Evolutionary conservation across 2,888 invertebrate species (phyloP).

Genomic region (Apamea monoglypha): DNA sequence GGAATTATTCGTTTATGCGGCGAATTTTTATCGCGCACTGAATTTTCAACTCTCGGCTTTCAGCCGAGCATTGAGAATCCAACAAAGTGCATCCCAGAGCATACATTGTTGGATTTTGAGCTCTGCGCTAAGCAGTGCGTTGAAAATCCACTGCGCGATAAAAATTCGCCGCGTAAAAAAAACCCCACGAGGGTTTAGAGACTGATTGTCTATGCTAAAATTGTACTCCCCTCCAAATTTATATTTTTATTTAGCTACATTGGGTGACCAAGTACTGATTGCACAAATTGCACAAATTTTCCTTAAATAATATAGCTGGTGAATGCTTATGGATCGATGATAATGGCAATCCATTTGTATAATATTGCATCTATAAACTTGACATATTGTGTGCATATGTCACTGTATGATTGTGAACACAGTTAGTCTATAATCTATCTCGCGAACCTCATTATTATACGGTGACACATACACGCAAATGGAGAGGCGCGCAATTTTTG

Average conservation of each 20-base stretch:
- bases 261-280: neutral
- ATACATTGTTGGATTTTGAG: neutral
- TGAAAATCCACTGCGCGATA: neutral
- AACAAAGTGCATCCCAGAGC: neutral
- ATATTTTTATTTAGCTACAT: neutral
- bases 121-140: neutral
- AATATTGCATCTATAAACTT: constrained; percentile 7
- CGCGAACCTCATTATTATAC: neutral
- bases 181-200: neutral
- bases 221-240: neutral
- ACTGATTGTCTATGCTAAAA: neutral
- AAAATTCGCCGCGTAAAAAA: neutral
- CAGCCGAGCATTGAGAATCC: neutral
- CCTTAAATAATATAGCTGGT: neutral
- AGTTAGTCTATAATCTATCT: neutral
- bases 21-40: no score
- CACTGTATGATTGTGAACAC: neutral
- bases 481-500: neutral
- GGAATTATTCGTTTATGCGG: constrained; percentile 50
- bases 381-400: neutral
- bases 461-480: neutral
- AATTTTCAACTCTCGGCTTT: neutral
- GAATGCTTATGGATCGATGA: neutral
- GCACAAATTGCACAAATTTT: neutral
- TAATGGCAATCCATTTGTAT: neutral